phyloP scores from a whole-genome alignment of 2,888 invertebrate genomes.

The Noctua comes region DNA sequence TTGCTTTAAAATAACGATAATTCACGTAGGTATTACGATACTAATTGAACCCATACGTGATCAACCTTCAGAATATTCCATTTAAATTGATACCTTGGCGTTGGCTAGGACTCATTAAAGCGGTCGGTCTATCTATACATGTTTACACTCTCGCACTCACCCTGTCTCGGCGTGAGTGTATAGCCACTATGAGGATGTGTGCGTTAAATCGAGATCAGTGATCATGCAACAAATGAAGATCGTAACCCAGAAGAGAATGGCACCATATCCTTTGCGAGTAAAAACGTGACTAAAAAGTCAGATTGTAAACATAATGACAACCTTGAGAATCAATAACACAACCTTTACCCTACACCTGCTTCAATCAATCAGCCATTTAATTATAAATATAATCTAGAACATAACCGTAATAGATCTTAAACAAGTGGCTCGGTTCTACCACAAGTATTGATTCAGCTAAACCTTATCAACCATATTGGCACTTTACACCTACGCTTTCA shows the following conservation, averaged over 20 bases:
- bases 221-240: slow-evolving; percentile 4
- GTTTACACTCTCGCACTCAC: neutral
- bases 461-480: slow-evolving; percentile 52
- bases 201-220: neutral
- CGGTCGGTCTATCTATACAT: too few relatives aligned
- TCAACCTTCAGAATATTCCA: too few relatives aligned
- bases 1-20: too few relatives aligned
- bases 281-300: slow-evolving; percentile 2
- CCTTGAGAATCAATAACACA: slow-evolving; percentile 8
- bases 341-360: neutral
- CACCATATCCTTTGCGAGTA: neutral
- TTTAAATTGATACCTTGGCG: too few relatives aligned
- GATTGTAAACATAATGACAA: neutral
- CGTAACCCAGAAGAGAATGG: neutral
- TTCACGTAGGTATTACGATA: too few relatives aligned
- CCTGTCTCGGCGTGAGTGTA: too few relatives aligned
- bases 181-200: neutral
- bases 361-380: slow-evolving; percentile 18
- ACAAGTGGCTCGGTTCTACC: slow-evolving; percentile 6
- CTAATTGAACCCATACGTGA: too few relatives aligned
- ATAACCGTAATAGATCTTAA: slow-evolving; percentile 18
- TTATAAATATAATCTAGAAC: slow-evolving; percentile 2
- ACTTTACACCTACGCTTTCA: slow-evolving; percentile 52
- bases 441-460: slow-evolving; percentile 51
- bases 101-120: too few relatives aligned